These are phyloP conservation scores for Ichneumoninae sp. DNA, from an alignment of 2,888 invertebrate species.

Conservation along the genomic window DNA sequence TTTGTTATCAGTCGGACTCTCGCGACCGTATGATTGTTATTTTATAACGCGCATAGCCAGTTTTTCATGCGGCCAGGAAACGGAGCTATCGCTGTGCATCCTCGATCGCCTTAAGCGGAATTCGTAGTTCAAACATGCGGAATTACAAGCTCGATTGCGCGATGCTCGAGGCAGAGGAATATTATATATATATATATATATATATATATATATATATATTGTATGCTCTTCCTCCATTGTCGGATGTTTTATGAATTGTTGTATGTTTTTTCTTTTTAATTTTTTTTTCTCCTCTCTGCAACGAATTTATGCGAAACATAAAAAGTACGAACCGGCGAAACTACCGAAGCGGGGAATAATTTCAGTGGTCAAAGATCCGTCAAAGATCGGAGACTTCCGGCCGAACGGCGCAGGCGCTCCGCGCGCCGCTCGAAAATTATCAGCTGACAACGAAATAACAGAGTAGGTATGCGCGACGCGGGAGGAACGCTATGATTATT, in stretches of 20 bases:
- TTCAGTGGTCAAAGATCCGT: no score
- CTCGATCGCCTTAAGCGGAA: not conserved
- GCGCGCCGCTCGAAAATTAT: slow-evolving; percentile 58
- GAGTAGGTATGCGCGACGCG: slow-evolving; percentile 45
- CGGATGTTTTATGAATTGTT: not conserved
- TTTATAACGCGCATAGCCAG: not conserved
- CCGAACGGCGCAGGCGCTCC: slow-evolving; percentile 33
- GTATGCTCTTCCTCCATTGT: not conserved
- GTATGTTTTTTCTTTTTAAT: not conserved
- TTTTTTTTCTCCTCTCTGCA: not conserved
- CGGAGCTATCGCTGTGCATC: not conserved
- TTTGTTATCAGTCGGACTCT: not conserved
- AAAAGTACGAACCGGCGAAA: not conserved
- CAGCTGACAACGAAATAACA: slow-evolving; percentile 48
- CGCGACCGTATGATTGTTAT: not conserved
- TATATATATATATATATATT: not conserved
- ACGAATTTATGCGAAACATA: not conserved
- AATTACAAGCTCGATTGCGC: slow-evolving; percentile 1
- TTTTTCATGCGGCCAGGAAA: not conserved
- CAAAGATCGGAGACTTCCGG: slow-evolving; percentile 51
- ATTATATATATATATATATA: not conserved
- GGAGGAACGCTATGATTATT: slow-evolving; percentile 63
- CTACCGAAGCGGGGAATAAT: not conserved
- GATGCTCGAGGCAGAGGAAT: not conserved
- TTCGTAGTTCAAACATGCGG: not conserved